These are phyloP conservation scores for Apogon talboti DNA, from an alignment of 2,797 vertebrate genomes.

Conservation along the genomic window DNA sequence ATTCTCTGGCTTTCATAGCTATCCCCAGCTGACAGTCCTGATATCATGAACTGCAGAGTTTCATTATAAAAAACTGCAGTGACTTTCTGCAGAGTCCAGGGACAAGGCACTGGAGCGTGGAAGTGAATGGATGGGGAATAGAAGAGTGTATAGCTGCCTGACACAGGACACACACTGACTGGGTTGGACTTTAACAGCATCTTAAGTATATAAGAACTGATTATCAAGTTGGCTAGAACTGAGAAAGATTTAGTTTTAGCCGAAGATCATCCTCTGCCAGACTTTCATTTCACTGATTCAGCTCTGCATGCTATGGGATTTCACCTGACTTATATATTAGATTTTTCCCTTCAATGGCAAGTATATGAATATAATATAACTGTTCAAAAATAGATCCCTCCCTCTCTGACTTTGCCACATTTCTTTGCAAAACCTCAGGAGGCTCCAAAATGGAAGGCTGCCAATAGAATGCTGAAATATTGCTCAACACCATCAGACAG, in stretches of 20 bases:
- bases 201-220: background rate
- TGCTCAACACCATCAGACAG: constrained; percentile 51
- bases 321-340: constrained; percentile 47
- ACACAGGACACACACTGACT: no score
- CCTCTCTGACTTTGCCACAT: constrained; percentile 46
- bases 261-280: constrained; percentile 21
- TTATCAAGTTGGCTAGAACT: constrained; percentile 8
- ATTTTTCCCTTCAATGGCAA: constrained; percentile 40
- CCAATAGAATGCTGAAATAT: constrained; percentile 43
- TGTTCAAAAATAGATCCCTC: constrained; percentile 62
- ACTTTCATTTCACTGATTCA: constrained; percentile 15
- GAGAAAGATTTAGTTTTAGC: constrained; percentile 1
- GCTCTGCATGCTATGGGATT: constrained; percentile 22
- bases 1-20: constrained; percentile 37
- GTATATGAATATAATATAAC: constrained; percentile 58
- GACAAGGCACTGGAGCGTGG: constrained; percentile 50
- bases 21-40: constrained; percentile 38
- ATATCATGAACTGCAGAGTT: constrained; percentile 64
- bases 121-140: constrained; percentile 47
- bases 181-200: no score
- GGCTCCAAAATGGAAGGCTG: constrained; percentile 48
- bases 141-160: constrained; percentile 7
- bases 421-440: constrained; percentile 54
- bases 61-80: constrained; percentile 66
- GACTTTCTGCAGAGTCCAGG: constrained; percentile 75